These are phyloP conservation scores for Agriopis leucophaearia DNA, from an alignment of 2,888 invertebrate species.

Conservation along the genomic window DNA sequence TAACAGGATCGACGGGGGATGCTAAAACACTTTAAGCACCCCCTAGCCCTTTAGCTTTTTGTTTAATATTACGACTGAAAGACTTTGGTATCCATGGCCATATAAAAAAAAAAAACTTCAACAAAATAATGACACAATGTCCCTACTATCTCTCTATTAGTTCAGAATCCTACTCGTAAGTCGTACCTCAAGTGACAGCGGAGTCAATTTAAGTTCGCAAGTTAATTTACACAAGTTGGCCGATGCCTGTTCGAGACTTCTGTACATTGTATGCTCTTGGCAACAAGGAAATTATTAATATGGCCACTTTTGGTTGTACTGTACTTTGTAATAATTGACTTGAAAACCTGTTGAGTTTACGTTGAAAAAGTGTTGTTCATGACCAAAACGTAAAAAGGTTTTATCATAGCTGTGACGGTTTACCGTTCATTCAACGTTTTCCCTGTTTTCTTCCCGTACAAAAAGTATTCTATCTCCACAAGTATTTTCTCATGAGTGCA, in stretches of 20 bases:
- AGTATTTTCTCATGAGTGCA: too few species aligned
- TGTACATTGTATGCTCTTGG: constrained; percentile 49
- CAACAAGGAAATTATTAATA: constrained; percentile 45
- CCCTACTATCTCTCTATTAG: constrained; percentile 5
- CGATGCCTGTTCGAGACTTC: constrained; percentile 61
- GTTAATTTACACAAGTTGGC: constrained; percentile 70
- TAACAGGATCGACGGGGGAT: too few species aligned
- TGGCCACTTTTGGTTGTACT: constrained; percentile 31
- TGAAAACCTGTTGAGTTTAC: constrained; percentile 9
- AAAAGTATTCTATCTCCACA: too few species aligned
- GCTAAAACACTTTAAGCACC: too few species aligned
- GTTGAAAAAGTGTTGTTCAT: too few species aligned
- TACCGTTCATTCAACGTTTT: too few species aligned
- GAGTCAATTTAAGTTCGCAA: constrained; percentile 75
- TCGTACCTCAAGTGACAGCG: constrained; percentile 55
- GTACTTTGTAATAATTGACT: constrained; percentile 22
- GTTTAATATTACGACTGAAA: too few species aligned
- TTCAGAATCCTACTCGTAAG: constrained; percentile 35
- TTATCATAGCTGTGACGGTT: too few species aligned
- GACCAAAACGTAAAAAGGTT: too few species aligned
- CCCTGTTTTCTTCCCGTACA: too few species aligned
- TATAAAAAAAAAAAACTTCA: not conserved
- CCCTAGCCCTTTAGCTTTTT: too few species aligned
- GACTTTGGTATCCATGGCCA: too few species aligned
- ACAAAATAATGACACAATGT: not conserved